Percentiles rank a stretch among this genome's conserved stretches.
phyloP scores from a whole-genome alignment of 1,140 invertebrate species.

The Zaprionus kolodkinae region DNA sequence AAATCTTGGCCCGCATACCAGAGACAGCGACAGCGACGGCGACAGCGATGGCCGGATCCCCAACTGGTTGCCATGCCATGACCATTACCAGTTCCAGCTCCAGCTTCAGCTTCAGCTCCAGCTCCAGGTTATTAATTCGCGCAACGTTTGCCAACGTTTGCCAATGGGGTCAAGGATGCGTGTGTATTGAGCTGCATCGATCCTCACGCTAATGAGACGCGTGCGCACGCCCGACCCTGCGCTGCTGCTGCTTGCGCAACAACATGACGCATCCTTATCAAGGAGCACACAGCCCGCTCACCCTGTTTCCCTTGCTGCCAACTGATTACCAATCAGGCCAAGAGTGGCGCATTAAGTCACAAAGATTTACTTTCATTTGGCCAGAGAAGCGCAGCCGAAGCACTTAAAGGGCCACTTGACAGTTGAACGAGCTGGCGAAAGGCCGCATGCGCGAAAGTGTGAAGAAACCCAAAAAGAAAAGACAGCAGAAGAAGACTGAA shows the following conservation, averaged over 20 bases:
- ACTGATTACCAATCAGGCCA: conserved; percentile 75
- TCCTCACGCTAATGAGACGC: conserved; percentile 60
- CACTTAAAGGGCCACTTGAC: conserved; percentile 75
- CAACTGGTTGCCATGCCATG: conserved; percentile 66
- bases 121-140: conserved; percentile 70
- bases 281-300: background rate
- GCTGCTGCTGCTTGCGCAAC: conserved; percentile 51
- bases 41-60: conserved; percentile 50
- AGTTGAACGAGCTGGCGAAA: conserved; percentile 18
- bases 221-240: too few relatives aligned
- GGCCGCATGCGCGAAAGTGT: conserved; percentile 8
- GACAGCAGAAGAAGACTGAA: background rate
- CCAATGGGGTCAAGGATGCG: conserved; percentile 76
- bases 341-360: conserved; percentile 52
- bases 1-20: conserved; percentile 66
- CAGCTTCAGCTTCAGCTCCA: conserved; percentile 18
- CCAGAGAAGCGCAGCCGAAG: conserved; percentile 16
- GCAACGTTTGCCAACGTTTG: conserved; percentile 24
- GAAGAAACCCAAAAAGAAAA: conserved; percentile 6
- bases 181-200: background rate
- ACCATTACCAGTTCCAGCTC: conserved; percentile 67
- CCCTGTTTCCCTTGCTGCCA: too few relatives aligned
- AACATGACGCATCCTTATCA: conserved; percentile 41
- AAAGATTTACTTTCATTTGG: conserved; percentile 79
- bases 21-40: conserved; percentile 18